Evolutionary conservation across 2,797 vertebrate species (phyloP).

Genomic region (Phrynocephalus forsythii): DNA sequence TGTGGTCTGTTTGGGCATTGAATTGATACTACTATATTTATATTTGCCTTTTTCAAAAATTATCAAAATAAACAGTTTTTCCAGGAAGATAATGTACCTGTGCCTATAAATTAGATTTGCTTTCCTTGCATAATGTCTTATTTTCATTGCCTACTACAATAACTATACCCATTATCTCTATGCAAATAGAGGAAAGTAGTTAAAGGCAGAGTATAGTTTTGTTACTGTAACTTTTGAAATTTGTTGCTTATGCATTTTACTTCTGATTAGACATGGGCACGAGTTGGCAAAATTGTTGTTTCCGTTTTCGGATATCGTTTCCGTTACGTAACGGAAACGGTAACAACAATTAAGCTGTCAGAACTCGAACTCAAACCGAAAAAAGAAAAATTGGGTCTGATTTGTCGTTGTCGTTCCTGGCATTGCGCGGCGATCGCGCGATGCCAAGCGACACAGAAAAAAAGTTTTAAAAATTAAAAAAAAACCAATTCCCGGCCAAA

Average conservation of each 20-base stretch:
- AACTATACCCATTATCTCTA: background rate
- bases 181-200: background rate
- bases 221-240: background rate
- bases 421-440: too few relatives aligned
- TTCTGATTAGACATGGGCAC: too few relatives aligned
- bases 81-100: background rate
- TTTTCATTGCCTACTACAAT: background rate
- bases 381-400: too few relatives aligned
- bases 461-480: too few relatives aligned
- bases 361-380: too few relatives aligned
- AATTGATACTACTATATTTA: background rate
- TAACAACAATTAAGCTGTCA: too few relatives aligned
- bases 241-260: slow-evolving; percentile 1
- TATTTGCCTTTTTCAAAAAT: background rate
- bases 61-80: background rate
- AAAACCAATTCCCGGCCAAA: too few relatives aligned
- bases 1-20: background rate
- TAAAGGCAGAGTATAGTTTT: background rate
- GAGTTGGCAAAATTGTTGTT: too few relatives aligned
- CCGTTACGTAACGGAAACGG: too few relatives aligned
- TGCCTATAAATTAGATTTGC: background rate
- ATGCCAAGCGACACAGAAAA: too few relatives aligned
- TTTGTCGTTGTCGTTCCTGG: too few relatives aligned
- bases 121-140: background rate
- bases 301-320: too few relatives aligned